Percentiles rank a stretch among this genome's conserved stretches.
Conservation (phyloP, 2,888 invertebrate genomes). For the Julus scandinavius region DNA sequence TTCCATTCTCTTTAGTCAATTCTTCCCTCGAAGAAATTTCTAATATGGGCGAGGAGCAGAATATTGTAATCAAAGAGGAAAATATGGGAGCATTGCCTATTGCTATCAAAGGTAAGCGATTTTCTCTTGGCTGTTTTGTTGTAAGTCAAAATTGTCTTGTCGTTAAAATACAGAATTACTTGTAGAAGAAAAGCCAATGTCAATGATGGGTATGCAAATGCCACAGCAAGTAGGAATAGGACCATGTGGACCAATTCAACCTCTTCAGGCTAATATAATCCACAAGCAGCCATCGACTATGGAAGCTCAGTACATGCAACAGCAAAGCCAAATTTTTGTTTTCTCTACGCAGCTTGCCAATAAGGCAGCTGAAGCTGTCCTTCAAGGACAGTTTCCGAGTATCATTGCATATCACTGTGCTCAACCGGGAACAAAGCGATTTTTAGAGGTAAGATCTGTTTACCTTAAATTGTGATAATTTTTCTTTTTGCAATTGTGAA, state of each 20-base stretch:
- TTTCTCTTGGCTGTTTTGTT: background rate
- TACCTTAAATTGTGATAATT: constrained; percentile 61
- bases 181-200: constrained; percentile 34
- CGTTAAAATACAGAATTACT: background rate
- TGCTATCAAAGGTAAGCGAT: constrained; percentile 49
- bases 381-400: constrained; percentile 87
- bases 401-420: constrained; percentile 96
- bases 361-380: constrained; percentile 91
- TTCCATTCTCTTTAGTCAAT: constrained; percentile 46
- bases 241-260: constrained; percentile 62
- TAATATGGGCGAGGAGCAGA: constrained; percentile 43
- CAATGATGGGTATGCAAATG: constrained; percentile 47
- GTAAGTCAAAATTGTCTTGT: background rate
- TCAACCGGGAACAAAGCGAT: constrained; percentile 93
- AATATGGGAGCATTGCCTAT: constrained; percentile 38
- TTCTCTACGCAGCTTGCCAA: constrained; percentile 95
- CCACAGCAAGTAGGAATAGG: constrained; percentile 44
- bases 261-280: constrained; percentile 80
- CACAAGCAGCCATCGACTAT: constrained; percentile 75
- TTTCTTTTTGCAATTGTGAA: constrained; percentile 40
- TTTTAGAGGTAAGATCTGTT: constrained; percentile 78
- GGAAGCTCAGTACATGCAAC: constrained; percentile 90
- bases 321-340: constrained; percentile 98
- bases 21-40: constrained; percentile 51
- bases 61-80: constrained; percentile 51